phyloP scores from a whole-genome alignment of 2,797 vertebrate genomes.

The Euthynnus affinis region DNA sequence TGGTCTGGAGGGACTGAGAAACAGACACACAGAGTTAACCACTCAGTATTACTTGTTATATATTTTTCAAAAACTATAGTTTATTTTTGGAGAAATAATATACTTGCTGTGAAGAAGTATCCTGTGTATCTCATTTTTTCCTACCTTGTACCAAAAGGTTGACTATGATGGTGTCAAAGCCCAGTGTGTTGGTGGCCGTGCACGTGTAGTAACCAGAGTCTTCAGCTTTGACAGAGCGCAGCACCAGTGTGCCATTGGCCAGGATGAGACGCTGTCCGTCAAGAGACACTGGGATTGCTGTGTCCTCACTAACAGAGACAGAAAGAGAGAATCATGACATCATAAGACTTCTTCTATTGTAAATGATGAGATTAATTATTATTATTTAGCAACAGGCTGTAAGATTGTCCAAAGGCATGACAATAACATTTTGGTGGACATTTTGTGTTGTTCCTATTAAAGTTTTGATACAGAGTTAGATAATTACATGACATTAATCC shows the following conservation, averaged over 20 bases:
- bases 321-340: neutral
- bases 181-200: conserved; percentile 97
- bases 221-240: conserved; percentile 96
- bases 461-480: neutral
- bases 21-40: conserved; percentile 22
- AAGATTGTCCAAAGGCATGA: neutral
- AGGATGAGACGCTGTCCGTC: conserved; percentile 96
- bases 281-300: conserved; percentile 91
- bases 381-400: neutral
- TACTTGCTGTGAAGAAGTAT: neutral
- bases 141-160: conserved; percentile 98
- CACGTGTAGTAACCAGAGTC: conserved; percentile 99
- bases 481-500: neutral
- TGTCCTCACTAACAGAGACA: conserved; percentile 89
- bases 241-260: conserved; percentile 93
- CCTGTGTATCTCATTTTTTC: conserved; percentile 17
- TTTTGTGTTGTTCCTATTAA: neutral
- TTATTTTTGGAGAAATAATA: neutral
- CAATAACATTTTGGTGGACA: neutral
- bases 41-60: neutral
- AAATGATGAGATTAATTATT: neutral
- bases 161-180: conserved; percentile 98
- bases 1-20: conserved; percentile 94
- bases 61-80: neutral
- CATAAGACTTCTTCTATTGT: neutral